Conservation (phyloP, 2,797 vertebrate genomes). For the Brachymystax lenok region DNA sequence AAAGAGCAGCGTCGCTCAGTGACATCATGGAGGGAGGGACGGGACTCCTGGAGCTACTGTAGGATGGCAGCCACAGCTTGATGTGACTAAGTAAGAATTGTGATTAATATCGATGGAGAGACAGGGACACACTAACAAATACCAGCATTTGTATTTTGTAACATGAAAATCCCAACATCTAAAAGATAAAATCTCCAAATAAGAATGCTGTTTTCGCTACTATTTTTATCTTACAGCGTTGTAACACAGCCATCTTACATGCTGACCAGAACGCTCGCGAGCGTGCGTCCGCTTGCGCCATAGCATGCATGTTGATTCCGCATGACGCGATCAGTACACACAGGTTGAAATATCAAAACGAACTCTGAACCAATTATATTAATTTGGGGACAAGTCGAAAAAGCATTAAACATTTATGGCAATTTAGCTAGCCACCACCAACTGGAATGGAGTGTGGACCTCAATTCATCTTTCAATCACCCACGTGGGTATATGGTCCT, state of each 20-base stretch:
- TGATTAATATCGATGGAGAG: slow-evolving; percentile 42
- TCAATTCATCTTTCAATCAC: too few relatives aligned
- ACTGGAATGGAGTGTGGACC: too few relatives aligned
- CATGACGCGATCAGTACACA: too few relatives aligned
- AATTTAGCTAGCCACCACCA: too few relatives aligned
- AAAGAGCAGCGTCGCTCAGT: slow-evolving; percentile 58
- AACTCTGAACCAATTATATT: too few relatives aligned
- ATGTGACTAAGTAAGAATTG: slow-evolving; percentile 46
- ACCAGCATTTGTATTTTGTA: slow-evolving; percentile 39
- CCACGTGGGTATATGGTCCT: too few relatives aligned
- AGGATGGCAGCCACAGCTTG: slow-evolving; percentile 30
- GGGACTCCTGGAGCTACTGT: slow-evolving; percentile 44
- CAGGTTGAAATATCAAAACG: too few relatives aligned
- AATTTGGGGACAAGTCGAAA: too few relatives aligned
- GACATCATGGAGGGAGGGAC: slow-evolving; percentile 51
- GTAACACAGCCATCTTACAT: not conserved
- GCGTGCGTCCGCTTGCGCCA: too few relatives aligned
- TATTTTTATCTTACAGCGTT: slow-evolving; percentile 8
- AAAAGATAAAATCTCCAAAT: slow-evolving; percentile 13
- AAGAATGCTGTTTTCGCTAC: not conserved
- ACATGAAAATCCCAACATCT: slow-evolving; percentile 24
- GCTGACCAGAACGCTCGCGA: too few relatives aligned
- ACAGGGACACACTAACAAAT: slow-evolving; percentile 35
- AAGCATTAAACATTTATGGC: too few relatives aligned
- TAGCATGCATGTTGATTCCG: too few relatives aligned